A percentile compares a stretch with the other conserved stretches of the same genome.
Evolutionary conservation across 1,140 invertebrate species (phyloP).

Genomic region (Schlechtendalia chinensis): DNA sequence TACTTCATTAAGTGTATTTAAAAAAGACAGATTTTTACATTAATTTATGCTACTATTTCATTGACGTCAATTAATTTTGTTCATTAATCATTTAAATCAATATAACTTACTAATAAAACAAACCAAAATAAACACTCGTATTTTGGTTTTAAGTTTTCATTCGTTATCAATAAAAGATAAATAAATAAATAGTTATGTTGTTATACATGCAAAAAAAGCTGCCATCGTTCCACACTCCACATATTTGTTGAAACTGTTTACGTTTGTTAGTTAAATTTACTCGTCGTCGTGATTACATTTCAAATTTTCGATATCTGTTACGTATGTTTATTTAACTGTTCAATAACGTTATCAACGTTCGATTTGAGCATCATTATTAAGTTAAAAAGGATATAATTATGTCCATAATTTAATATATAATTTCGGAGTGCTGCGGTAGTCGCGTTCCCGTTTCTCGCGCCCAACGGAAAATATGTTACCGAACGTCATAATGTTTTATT

Average conservation of each 20-base stretch:
- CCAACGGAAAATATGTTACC: too few species aligned
- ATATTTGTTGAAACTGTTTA: background rate
- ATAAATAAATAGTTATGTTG: background rate
- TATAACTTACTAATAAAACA: background rate
- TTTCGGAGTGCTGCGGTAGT: background rate
- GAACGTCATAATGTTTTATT: background rate
- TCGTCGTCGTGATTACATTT: background rate
- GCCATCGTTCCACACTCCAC: too few species aligned
- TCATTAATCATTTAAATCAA: background rate
- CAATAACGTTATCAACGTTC: background rate
- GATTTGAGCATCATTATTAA: too few species aligned
- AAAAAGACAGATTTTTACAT: background rate
- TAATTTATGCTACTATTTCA: background rate
- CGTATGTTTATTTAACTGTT: background rate
- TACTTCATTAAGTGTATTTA: background rate
- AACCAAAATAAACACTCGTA: background rate
- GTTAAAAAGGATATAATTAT: too few species aligned
- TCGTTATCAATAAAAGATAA: background rate
- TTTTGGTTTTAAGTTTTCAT: background rate
- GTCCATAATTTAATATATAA: too few species aligned
- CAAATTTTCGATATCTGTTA: background rate
- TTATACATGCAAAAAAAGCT: too few species aligned
- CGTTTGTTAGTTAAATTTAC: constrained; percentile 1
- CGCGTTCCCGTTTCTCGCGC: too few species aligned
- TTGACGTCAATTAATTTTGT: background rate